Base-by-base conservation (phyloP, 2,888 invertebrate genomes). In the Steinernema carpocapsae region DNA sequence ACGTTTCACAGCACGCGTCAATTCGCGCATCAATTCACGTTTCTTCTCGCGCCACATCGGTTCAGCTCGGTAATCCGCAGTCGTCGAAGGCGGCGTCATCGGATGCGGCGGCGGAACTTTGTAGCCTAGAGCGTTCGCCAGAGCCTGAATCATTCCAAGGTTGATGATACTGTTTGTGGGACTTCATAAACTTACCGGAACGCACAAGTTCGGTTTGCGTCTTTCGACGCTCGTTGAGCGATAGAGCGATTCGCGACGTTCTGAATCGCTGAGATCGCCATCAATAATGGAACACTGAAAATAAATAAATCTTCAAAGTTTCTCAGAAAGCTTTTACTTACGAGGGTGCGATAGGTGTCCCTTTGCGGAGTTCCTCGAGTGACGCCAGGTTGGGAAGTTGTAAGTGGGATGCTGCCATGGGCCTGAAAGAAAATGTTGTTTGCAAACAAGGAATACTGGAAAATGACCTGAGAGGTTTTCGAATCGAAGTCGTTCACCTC, bases 31-130 rank as follows among this genome's bases (percentile, higher is more conserved):
- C 56, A 56, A 17, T 26, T 56, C 24, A 12, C 56, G 26, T 17
- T 56, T 56, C 56, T 56, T 56, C 56, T 56, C 56, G 22, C 56
- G 22, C 56, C 56, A 56, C 22, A 56, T 24, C 24, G 56, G 56
- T 26, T 56, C 56, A 12, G 56, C 56, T 14, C 56, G 56, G 26
- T 56, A 56, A 19, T 56, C 56, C 6, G 56, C 24, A 17, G 26
- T 56, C 6, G 26, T 17, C 56, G 56, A n/a, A n/a, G n/a, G n/a
- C n/a, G n/a, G n/a, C n/a, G n/a, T n/a, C n/a, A n/a, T n/a, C n/a
- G n/a, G n/a, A n/a, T n/a, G n/a, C n/a, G n/a, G n/a, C n/a, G n/a
- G n/a, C 4, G 56, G 56, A 6, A 56, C 4, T 24, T 6, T 56
- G 56, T 56, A 56, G 22, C 56, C 56, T 6, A 56, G 26, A 56